Percentiles rank a stretch among this genome's conserved stretches.
phyloP scores from a whole-genome alignment of 30 jellyfish, hydroid and myxozoan genomes.

The Chironex yamaguchii region DNA sequence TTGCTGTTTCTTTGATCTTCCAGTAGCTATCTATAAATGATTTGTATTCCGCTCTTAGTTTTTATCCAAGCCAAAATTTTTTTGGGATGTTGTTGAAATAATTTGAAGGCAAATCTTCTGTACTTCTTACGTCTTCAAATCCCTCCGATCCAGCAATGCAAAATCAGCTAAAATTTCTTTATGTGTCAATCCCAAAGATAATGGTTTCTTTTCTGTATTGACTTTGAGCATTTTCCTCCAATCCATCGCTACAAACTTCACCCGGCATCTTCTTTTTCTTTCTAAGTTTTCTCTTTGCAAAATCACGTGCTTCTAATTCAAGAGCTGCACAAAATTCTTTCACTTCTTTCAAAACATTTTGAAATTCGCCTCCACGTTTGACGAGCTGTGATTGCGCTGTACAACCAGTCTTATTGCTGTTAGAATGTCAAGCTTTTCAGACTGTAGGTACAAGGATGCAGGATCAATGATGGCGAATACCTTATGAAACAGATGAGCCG shows the following conservation, averaged over 20 bases:
- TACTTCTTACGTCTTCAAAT: conserved; percentile 13
- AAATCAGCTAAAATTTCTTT: conserved; percentile 38
- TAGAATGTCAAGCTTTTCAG: conserved; percentile 51
- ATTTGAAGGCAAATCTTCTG: not conserved
- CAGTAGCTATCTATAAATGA: conserved; percentile 41
- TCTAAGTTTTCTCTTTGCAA: conserved; percentile 2
- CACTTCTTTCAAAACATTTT: not conserved
- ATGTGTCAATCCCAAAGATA: conserved; percentile 47
- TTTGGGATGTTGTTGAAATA: conserved; percentile 18
- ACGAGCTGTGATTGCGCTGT: conserved; percentile 51
- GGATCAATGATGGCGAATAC: conserved; percentile 60
- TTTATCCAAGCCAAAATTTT: conserved; percentile 20
- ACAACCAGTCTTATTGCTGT: conserved; percentile 61
- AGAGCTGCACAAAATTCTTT: conserved; percentile 23
- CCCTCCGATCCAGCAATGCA: conserved; percentile 58
- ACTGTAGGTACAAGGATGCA: conserved; percentile 46
- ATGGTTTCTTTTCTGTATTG: conserved; percentile 35
- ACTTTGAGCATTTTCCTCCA: conserved; percentile 21
- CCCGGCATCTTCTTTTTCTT: conserved; percentile 48
- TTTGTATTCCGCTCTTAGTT: too few relatives aligned
- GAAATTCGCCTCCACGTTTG: conserved; percentile 20
- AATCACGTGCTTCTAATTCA: conserved; percentile 29
- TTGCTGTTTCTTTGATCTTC: too few relatives aligned
- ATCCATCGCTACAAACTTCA: conserved; percentile 29
- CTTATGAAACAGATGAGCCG: conserved; percentile 43